phyloP scores from a whole-genome alignment of 2,888 invertebrate genomes.

The Eristalis tenax region DNA sequence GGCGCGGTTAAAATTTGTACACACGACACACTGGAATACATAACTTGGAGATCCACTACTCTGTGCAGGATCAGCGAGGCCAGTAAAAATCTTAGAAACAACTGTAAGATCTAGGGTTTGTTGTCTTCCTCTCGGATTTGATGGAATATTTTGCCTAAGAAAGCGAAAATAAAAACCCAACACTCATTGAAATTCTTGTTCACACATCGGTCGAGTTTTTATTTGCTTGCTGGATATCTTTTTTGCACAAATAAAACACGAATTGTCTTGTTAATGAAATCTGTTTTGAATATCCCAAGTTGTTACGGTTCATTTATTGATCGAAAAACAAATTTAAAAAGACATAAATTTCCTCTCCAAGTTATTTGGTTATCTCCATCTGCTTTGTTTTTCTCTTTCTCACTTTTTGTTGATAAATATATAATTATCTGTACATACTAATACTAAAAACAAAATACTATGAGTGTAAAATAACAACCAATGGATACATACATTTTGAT shows the following conservation, averaged over 20 bases:
- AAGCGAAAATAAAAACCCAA: too few species aligned
- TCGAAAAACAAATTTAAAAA: conserved; percentile 17
- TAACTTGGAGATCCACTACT: too few species aligned
- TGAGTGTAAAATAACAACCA: conserved; percentile 63
- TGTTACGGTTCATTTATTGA: conserved; percentile 5
- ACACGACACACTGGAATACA: too few species aligned
- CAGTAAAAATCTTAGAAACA: too few species aligned
- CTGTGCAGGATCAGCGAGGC: too few species aligned
- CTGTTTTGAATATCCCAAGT: not conserved
- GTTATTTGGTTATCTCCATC: conserved; percentile 24
- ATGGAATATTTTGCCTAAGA: too few species aligned
- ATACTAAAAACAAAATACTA: conserved; percentile 39
- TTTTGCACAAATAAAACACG: not conserved
- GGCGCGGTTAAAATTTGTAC: too few species aligned
- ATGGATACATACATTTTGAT: conserved; percentile 44
- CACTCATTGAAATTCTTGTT: too few species aligned
- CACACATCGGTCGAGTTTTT: too few species aligned
- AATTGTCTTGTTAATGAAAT: not conserved
- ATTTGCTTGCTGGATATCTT: too few species aligned
- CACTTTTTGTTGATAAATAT: conserved; percentile 21
- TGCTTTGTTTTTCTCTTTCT: not conserved
- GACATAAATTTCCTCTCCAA: conserved; percentile 24
- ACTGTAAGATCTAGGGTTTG: too few species aligned
- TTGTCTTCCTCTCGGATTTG: too few species aligned
- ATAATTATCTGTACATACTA: conserved; percentile 52